Conservation (phyloP, 2,888 invertebrate genomes). For the Tipula confusa region DNA sequence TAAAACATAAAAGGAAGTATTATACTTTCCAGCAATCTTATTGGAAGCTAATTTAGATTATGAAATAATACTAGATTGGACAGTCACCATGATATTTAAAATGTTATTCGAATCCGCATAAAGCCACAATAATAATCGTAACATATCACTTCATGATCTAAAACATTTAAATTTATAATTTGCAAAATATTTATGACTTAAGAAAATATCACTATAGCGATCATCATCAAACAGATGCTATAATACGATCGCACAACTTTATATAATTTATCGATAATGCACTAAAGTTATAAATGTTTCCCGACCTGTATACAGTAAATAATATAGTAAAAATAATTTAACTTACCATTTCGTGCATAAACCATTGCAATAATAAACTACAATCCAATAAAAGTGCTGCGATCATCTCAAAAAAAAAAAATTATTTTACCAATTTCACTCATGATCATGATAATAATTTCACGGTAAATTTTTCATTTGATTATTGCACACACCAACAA, state of each 20-base stretch:
- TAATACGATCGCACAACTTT: too few relatives aligned
- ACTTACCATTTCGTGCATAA: slow-evolving; percentile 20
- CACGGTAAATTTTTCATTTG: slow-evolving; percentile 14
- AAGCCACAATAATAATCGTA: too few relatives aligned
- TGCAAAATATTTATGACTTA: neutral
- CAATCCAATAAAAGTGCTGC: neutral
- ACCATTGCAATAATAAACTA: neutral
- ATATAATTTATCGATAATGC: too few relatives aligned
- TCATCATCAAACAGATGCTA: too few relatives aligned
- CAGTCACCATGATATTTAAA: too few relatives aligned
- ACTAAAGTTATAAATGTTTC: slow-evolving; percentile 8
- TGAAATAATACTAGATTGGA: too few relatives aligned
- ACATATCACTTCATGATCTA: too few relatives aligned
- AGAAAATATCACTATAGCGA: neutral
- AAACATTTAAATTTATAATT: slow-evolving; percentile 1
- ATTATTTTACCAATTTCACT: neutral
- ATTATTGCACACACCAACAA: neutral
- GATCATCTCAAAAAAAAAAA: neutral
- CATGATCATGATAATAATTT: slow-evolving; percentile 20
- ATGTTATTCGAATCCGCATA: too few relatives aligned
- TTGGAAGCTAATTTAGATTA: too few relatives aligned
- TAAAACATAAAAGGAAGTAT: too few relatives aligned
- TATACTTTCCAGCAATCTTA: too few relatives aligned
- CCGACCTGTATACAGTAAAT: neutral
- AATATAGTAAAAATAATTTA: neutral